Evolutionary conservation across 2,888 invertebrate species (phyloP), one percentile per base, ranked within the genome.

Genomic region (Lepeophtheirus nordmannii): DNA sequence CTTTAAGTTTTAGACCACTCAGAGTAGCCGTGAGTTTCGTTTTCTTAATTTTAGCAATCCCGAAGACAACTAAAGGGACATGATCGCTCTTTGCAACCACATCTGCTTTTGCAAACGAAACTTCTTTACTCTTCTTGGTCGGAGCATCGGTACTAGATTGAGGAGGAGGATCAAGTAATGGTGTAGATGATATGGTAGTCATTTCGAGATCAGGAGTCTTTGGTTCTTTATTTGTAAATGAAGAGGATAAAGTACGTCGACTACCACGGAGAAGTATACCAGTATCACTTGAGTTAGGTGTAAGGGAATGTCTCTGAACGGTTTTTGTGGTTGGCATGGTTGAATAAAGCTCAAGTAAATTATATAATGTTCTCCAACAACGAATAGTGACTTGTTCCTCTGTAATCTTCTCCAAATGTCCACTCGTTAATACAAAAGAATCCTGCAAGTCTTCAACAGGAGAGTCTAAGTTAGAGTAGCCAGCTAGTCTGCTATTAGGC

Each of bases 261-360:
- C 56, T 53, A 12, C 37, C 37, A 37, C 56, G 20, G 11, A 20
- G 23, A 17, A 63, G 56, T 30, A 63, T 63, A 10, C 63, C 63
- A 20, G 56, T 12, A 10, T 63, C 66, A 40, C 23, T 58, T 11
- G 58, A 38, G 58, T 58, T 38, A 12, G 58, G 66, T 7, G 66
- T 66, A 1, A 66, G 22, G n/a, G 41, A 41, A 17, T 59, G 60
- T 40, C 66, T 60, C 41, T 66, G 83, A 58, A 93, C 86, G 0
- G 91, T 93, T 76, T 93, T 93, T 0, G 91, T 89, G 74, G 93
- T 93, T 0, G 94, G 92, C 83, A 90, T 88, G 62, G 88, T 89
- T 9, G 92, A 91, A 74, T 96, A 96, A 64, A 94, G 77, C 73
- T 94, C 91, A 67, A 96, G 78, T 68, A 96, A 80, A 75, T 90